Conservation (phyloP, 2,797 vertebrate species). For the Sorex maritimensis region DNA sequence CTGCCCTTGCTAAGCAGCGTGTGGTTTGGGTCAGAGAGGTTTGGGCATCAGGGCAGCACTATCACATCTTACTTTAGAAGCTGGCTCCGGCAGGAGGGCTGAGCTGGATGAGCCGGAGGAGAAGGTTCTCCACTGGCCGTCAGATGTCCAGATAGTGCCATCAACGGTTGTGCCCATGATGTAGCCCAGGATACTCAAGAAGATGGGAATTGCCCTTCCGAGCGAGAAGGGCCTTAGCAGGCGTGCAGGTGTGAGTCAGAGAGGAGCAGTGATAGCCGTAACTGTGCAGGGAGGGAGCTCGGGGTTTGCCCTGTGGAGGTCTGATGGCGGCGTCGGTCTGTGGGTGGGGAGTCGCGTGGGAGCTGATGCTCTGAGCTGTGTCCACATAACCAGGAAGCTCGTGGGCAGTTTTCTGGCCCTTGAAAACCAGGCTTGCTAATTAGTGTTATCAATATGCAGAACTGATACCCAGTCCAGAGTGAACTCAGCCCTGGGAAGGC, state of each 20-base stretch:
- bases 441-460: neutral
- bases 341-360: neutral
- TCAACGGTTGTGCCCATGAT: neutral
- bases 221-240: neutral
- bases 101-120: neutral
- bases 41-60: conserved; percentile 9
- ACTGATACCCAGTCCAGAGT: neutral
- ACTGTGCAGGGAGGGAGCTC: neutral
- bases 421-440: neutral
- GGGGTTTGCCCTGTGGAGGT: too few relatives aligned
- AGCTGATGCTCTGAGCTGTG: neutral
- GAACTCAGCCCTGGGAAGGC: neutral
- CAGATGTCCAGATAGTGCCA: neutral
- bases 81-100: conserved; percentile 6
- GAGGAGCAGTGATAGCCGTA: neutral
- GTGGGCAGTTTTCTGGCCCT: neutral
- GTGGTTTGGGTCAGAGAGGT: neutral
- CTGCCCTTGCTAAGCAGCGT: neutral
- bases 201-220: neutral
- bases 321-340: too few relatives aligned
- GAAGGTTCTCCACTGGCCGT: neutral
- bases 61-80: neutral
- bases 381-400: neutral
- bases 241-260: neutral
- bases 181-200: neutral